Evolutionary conservation across 2,888 invertebrate genomes (phyloP).

Genomic region (Lycia hirtaria): DNA sequence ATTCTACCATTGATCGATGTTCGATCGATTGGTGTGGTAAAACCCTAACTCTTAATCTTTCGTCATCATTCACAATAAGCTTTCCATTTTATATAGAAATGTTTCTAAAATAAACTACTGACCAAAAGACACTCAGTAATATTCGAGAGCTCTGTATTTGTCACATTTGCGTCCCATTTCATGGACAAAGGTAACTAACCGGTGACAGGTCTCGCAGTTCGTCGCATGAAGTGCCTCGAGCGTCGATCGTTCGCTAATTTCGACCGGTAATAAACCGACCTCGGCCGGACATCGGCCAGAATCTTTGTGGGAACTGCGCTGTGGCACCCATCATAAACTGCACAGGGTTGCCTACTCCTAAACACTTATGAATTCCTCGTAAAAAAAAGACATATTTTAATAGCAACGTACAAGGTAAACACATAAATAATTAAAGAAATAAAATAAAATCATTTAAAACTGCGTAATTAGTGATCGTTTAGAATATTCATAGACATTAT

Average conservation of each 20-base stretch:
- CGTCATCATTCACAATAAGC: no score
- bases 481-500: no score
- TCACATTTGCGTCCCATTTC: conserved; percentile 23
- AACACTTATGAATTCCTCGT: no score
- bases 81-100: no score
- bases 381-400: no score
- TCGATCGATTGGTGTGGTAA: no score
- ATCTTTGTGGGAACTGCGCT: conserved; percentile 80
- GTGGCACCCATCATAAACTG: conserved; percentile 48
- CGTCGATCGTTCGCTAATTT: conserved; percentile 69
- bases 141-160: conserved; percentile 2
- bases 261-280: conserved; percentile 69
- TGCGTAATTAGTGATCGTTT: no score
- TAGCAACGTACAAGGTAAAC: no score
- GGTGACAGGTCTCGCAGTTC: conserved; percentile 15
- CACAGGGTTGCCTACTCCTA: conserved; percentile 53
- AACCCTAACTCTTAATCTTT: no score
- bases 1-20: no score
- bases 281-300: conserved; percentile 65
- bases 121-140: neutral
- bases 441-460: no score
- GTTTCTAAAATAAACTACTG: neutral
- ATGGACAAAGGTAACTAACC: conserved; percentile 26
- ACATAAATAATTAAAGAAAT: no score
- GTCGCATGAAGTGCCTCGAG: conserved; percentile 51